Percentiles rank a stretch among this genome's conserved stretches.
phyloP scores from a whole-genome alignment of 2,797 vertebrate species.

The Dromococcyx pavoninus region DNA sequence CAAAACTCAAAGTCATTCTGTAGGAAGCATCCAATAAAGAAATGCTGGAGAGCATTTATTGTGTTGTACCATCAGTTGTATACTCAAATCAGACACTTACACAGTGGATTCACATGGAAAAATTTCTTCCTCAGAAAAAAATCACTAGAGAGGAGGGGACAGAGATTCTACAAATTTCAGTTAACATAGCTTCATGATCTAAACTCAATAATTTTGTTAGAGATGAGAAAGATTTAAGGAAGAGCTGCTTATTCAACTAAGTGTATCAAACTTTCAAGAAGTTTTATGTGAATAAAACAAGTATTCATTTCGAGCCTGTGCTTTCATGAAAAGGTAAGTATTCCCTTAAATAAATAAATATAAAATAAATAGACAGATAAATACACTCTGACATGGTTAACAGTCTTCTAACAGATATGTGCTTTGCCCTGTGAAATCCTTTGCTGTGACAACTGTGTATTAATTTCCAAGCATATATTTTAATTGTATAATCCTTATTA shows the following conservation, averaged over 20 bases:
- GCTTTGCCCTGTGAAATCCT: background rate
- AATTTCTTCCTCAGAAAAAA: background rate
- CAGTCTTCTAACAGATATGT: background rate
- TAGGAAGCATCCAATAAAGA: background rate
- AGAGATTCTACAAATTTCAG: background rate
- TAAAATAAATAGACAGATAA: background rate
- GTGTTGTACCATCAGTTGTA: background rate
- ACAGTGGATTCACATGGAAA: background rate
- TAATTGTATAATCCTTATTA: background rate
- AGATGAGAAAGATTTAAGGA: background rate
- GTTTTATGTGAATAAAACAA: background rate
- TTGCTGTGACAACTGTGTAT: background rate
- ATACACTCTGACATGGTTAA: background rate
- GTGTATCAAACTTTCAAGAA: background rate
- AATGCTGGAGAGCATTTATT: background rate
- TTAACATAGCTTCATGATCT: background rate
- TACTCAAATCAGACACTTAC: background rate
- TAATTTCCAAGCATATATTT: background rate
- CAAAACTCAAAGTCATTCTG: background rate
- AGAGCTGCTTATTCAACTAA: background rate
- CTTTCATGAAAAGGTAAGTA: background rate
- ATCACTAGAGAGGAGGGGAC: background rate
- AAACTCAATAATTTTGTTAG: background rate
- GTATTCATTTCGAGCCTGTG: background rate
- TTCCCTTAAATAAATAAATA: background rate